Evolutionary conservation across 2,888 invertebrate species (phyloP), one percentile per base, ranked within the genome.

Genomic region (Polymixis lichenea): DNA sequence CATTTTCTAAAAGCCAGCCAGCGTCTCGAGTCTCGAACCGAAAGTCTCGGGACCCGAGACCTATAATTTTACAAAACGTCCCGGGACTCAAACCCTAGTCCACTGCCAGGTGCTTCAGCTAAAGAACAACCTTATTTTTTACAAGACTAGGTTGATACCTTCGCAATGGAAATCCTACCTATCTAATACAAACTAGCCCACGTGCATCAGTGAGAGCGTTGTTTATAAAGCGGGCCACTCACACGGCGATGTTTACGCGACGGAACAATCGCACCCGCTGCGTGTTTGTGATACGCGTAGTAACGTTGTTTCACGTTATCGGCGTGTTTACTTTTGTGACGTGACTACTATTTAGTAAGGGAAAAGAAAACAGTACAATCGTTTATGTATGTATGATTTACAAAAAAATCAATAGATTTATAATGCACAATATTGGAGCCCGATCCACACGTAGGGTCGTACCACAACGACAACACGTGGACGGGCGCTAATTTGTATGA

Each of bases 221-320:
- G 72, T 85, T 83, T 76, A 85, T 71, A 73, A 82, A 85, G 72
- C 76, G 51, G 75, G 22, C 65, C 62, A 76, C 82, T 75, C 82
- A 72, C 85, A 67, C 55, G 62, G 43, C 55, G 3, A 70, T 83
- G 72, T 83, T 83, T 82, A 82, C 70, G 70, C 70, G 72, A 77
- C 53, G 55, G n/a, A 83, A 85, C 83, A 83, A 83, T 85, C 70
- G 86, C 72, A 46, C 62, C 64, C 61, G 56, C 69, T 53, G 58
- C 60, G 22, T 84, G 82, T 85, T 85, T 85, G 77, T 56, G 70
- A 85, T 61, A 65, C 67, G 72, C 53, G 65, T 56, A 67, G 61
- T 53, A 72, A 67, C 61, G 69, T 67, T 80, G 60, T 75, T 80
- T 60, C 32, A 56, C 66, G 56, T 68, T 74, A 71, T 70, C 62